Evolutionary conservation across 2,888 invertebrate species (phyloP), one percentile per base, ranked within the genome.

Genomic region (Lamellibrachia satsuma): DNA sequence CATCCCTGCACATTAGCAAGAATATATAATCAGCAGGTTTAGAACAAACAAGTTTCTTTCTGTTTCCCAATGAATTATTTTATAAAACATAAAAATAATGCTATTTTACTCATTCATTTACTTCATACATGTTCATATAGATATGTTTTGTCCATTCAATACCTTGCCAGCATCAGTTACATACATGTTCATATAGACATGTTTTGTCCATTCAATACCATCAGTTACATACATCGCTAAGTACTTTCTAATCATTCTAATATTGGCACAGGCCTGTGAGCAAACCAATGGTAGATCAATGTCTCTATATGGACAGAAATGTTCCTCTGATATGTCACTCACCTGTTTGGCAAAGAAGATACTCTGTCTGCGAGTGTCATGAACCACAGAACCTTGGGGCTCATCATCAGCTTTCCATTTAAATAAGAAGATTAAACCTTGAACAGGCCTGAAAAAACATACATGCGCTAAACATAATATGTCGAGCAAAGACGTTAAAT

Each of bases 341-440:
- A 98, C 99, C 97, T 99, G 99, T 97, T 99, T 98, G 3, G 99
- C 99, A 97, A 99, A 99, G 97, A 99, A 99, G 95, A 99, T 98
- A 96, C 98, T 98, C 92, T 99, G 98, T 92, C 98, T 96, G 90
- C 98, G 97, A 94, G 97, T 97, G 95, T 98, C 98, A 94, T 97
- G 97, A 0, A 99, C 98, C 90, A 96, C 93, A 9, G 96, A 95
- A 7, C 96, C 96, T 92, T 96, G 95, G 3, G 95, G 95, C 91
- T 96, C 96, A 90, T 95, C 94, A 92, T 96, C 96, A 52, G 96
- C 95, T n/a, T 95, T 95, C 96, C 96, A 96, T 94, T 96, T 96
- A 97, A 99, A 99, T 92, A 99, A 97, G 96, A 99, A 99, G 96
- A 99, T 99, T 92, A 99, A 97, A 52, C 99, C 99, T 97, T 99